Evolutionary conservation across 2,797 vertebrate genomes (phyloP), one percentile per base, ranked within the genome.

Genomic region (Notoglanidium macrostoma): DNA sequence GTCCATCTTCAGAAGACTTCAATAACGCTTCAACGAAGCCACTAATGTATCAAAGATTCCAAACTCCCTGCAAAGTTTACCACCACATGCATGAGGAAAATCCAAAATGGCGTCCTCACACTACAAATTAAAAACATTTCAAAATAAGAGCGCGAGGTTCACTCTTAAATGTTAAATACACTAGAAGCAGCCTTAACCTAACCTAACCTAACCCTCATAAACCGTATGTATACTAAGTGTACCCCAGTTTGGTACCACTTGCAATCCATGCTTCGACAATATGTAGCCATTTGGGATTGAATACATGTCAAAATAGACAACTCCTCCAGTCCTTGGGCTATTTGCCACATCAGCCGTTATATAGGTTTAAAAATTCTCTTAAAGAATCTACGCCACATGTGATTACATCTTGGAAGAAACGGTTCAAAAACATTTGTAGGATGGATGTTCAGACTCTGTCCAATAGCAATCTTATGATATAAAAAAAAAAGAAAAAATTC

Each of bases 61-160:
- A 29, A 9, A n/a, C 29, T 11, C 2, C 29, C 6, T 5, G 19
- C 23, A 46, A 35, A 23, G 32, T 35, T 49, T 7, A 51, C 3
- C 49, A 49, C 19, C 57, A 82, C 86, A 65, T 5, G 32, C 61
- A 59, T 9, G 1, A 14, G 6, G 2, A 21, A 54, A 55, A 29
- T 55, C 73, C 83, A 89, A 89, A 65, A 89, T 85, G 86, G 88
- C 79, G 54, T 1, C 19, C 49, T 17, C 23, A 11, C 61, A 3
- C 8, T 21, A 7, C 23, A 8, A 65, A 2, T 26, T 0, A 5
- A 15, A 4, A 0, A 5, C 63, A 26, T 70, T 89, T 86, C 84
- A 90, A 72, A 90, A 89, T 90, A 90, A 87, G 74, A 89, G 85
- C 32, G 0, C 19, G 26, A 59, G 21, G 6, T 19, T 72, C 29